Conservation (phyloP, 2,888 invertebrate species). For the Danaus chrysippus region DNA sequence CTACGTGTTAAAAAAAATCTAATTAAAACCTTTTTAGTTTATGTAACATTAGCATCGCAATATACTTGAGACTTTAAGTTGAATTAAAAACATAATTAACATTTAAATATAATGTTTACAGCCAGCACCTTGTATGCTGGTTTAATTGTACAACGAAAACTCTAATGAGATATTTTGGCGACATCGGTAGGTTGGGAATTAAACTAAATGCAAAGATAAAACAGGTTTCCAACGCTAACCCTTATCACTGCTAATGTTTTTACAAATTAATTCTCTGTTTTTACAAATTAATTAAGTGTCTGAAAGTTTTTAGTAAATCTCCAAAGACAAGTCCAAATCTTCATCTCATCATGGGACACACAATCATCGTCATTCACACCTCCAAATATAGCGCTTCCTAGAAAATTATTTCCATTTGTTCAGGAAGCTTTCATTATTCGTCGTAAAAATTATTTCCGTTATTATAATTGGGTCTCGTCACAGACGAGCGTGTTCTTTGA, state of each 20-base stretch:
- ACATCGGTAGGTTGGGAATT: not conserved
- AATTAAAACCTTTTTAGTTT: too few species aligned
- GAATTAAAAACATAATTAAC: too few species aligned
- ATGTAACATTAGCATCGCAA: too few species aligned
- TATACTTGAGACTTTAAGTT: too few species aligned
- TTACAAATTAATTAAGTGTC: too few species aligned
- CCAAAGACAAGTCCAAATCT: not conserved
- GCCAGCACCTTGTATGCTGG: too few species aligned
- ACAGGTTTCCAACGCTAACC: not conserved
- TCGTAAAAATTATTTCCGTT: constrained; percentile 70
- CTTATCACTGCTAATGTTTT: not conserved
- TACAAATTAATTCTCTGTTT: too few species aligned
- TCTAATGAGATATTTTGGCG: not conserved
- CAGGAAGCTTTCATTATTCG: constrained; percentile 41
- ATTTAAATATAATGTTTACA: too few species aligned
- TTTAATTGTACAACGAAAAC: not conserved
- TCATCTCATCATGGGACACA: not conserved
- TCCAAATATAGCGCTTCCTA: constrained; percentile 12
- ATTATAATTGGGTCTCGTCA: constrained; percentile 61
- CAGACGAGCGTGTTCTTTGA: constrained; percentile 47
- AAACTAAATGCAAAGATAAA: not conserved
- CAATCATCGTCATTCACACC: constrained; percentile 13
- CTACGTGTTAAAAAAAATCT: too few species aligned
- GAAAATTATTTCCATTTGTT: constrained; percentile 18
- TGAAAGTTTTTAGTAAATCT: not conserved